Evolutionary conservation across 1,140 invertebrate genomes (phyloP).

Genomic region (Scaptomyza pallida): DNA sequence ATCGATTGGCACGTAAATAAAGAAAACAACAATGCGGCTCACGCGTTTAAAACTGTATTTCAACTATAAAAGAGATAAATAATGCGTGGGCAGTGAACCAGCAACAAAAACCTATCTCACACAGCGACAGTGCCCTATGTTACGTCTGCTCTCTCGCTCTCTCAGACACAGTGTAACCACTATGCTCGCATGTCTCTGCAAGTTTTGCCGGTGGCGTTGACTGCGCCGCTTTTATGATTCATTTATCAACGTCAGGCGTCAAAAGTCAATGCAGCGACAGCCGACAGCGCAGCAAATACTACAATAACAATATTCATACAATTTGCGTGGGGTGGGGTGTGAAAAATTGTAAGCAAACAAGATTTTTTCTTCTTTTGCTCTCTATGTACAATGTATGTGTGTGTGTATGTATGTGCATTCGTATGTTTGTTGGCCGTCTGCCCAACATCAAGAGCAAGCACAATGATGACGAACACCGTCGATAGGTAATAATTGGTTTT

Average conservation of each 20-base stretch:
- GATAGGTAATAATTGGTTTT: slow-evolving; percentile 63
- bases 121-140: slow-evolving; percentile 1
- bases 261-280: slow-evolving; percentile 65
- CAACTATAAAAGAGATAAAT: slow-evolving; percentile 33
- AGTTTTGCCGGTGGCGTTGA: slow-evolving; percentile 41
- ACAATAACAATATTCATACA: slow-evolving; percentile 30
- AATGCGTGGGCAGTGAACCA: slow-evolving; percentile 33
- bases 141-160: neutral
- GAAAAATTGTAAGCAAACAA: slow-evolving; percentile 61
- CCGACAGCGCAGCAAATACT: slow-evolving; percentile 9
- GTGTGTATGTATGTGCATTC: slow-evolving; percentile 30
- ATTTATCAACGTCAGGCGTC: slow-evolving; percentile 74
- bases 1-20: slow-evolving; percentile 57
- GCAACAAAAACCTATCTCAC: slow-evolving; percentile 29
- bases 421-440: slow-evolving; percentile 63
- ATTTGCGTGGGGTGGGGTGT: slow-evolving; percentile 38
- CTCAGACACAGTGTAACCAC: neutral
- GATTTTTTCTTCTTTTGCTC: slow-evolving; percentile 12
- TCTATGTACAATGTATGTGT: neutral
- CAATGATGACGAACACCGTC: slow-evolving; percentile 33
- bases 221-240: slow-evolving; percentile 77
- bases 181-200: slow-evolving; percentile 15
- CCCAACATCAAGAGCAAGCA: slow-evolving; percentile 35
- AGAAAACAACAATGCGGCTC: slow-evolving; percentile 44
- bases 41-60: slow-evolving; percentile 37